A percentile compares a stretch with the other conserved stretches of the same genome.
Conservation (phyloP, 2,888 invertebrate genomes). For the Phymatocera aterrima region DNA sequence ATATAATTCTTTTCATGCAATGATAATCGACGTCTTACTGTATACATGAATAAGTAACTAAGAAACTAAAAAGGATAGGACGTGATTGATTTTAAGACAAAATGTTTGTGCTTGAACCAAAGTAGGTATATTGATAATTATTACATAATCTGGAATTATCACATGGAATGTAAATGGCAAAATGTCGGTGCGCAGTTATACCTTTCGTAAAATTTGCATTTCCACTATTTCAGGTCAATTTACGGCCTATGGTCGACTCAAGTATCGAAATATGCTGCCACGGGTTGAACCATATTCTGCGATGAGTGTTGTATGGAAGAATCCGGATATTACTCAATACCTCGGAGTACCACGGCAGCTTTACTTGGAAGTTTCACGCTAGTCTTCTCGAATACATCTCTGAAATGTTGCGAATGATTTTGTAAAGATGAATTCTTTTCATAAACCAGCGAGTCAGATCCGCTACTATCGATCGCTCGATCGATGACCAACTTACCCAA, state of each 20-base stretch:
- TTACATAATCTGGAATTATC: neutral
- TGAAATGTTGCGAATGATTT: neutral
- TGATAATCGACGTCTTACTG: no score
- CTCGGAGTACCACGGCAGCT: slow-evolving; percentile 26
- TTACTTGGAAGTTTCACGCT: neutral
- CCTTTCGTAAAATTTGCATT: no score
- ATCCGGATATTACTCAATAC: neutral
- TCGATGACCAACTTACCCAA: slow-evolving; percentile 20
- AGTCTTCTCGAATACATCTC: neutral
- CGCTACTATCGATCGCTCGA: neutral
- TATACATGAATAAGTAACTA: no score
- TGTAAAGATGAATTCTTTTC: neutral
- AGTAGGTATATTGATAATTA: neutral
- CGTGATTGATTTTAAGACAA: no score
- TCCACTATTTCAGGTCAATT: no score
- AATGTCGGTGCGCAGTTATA: neutral
- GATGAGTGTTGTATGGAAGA: neutral
- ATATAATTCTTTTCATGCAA: no score
- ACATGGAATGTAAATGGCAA: neutral
- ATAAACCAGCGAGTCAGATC: neutral
- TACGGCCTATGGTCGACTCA: neutral
- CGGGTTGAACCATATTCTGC: neutral
- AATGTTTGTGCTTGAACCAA: neutral
- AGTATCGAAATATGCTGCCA: neutral
- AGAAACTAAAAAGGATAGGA: no score